Conservation (phyloP, 2,888 invertebrate species). For the Pachymerium ferrugineum region DNA sequence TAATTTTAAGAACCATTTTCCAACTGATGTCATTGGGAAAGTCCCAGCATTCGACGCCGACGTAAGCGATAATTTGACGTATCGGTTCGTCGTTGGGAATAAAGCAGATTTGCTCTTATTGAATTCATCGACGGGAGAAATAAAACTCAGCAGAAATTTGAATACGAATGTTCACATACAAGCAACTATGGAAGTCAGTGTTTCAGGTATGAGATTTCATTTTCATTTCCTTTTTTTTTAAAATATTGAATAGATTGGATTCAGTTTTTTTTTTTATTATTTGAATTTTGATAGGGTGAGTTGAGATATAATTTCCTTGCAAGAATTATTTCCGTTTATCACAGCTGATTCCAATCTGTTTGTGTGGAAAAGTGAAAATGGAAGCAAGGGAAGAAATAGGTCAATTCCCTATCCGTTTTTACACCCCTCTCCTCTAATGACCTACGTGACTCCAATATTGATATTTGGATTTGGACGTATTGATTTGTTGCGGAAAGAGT, state of each 20-base stretch:
- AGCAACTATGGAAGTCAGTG: constrained; percentile 89
- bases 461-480: no score
- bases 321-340: no score
- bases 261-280: neutral
- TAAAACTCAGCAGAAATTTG: constrained; percentile 81
- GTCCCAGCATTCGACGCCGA: constrained; percentile 94
- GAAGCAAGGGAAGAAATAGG: no score
- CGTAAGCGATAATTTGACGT: constrained; percentile 76
- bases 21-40: constrained; percentile 80
- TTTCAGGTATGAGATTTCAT: constrained; percentile 57
- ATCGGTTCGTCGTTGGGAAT: constrained; percentile 81
- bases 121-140: constrained; percentile 74
- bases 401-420: no score
- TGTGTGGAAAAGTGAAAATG: neutral
- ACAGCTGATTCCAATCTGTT: neutral
- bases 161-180: constrained; percentile 92
- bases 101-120: constrained; percentile 82
- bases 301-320: no score
- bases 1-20: constrained; percentile 89
- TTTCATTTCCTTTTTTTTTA: neutral
- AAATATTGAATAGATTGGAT: neutral
- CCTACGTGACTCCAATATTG: no score
- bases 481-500: no score
- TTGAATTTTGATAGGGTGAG: no score
- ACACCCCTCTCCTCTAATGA: no score